Base-by-base conservation (phyloP, 2,113 vertebrate species). In the Apteryx mantelli region DNA sequence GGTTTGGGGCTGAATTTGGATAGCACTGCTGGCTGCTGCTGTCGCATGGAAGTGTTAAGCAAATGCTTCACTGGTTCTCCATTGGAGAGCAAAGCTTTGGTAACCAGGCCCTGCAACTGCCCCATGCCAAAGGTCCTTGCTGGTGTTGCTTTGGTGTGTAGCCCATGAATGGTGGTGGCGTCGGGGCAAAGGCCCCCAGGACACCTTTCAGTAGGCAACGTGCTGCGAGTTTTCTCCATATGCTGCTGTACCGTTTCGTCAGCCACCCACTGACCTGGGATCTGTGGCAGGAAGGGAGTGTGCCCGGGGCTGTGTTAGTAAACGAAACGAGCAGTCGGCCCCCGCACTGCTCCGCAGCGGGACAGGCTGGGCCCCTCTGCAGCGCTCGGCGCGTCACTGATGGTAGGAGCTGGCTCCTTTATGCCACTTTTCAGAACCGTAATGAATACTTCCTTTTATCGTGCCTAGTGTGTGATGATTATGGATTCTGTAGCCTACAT, bases 11-110 rank as follows among this genome's bases (percentile, higher is more conserved):
- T 52, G 28, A 28, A 24, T 36, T 24, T 36, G 17, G 13, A 20
- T 0, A 0, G 81, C 2, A 10, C 56, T 50, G 24, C 56, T 0
- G 0, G 19, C 15, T 3, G 17, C 48, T 46, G 19, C 55, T 0
- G 0, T 21, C 14, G 12, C 3, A 1, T 36, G 0, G 0, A 9
- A 21, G 6, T 15, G 32, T 19, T 48, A 68, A 44, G 60, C 20
- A 3, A 19, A 42, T 11, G 8, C 19, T 28, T 2, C 1, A 2
- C 36, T 52, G 60, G 53, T 56, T 64, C 63, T 26, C 46, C 7
- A 11, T 4, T 5, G 9, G 28, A 13, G 24, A 4, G 4, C 0
- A 1, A 6, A 8, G 53, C 34, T 55, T 74, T 85, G 68, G 34
- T 46, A 48, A 22, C 2, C 50, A 53, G 48, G 12, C 12, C 52